Percentiles rank a stretch among this genome's conserved stretches.
Evolutionary conservation across 2,797 vertebrate species (phyloP).

Genomic region (Cephalopachus bancanus): DNA sequence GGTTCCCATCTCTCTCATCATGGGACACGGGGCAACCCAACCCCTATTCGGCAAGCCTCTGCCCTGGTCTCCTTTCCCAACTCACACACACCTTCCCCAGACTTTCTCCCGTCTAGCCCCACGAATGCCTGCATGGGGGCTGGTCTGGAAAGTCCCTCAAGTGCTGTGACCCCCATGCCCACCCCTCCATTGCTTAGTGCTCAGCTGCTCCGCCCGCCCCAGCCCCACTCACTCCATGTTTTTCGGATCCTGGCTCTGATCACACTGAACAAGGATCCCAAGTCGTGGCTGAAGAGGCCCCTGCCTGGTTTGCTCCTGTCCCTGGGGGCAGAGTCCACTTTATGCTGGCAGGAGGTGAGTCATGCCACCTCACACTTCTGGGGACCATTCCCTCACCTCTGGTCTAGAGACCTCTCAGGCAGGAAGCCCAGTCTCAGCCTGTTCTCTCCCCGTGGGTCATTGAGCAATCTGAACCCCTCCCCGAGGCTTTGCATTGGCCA

Average conservation of each 20-base stretch:
- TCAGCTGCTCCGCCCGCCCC: neutral
- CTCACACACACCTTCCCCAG: neutral
- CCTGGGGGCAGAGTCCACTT: conserved; percentile 71
- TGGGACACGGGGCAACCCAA: neutral
- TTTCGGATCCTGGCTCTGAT: conserved; percentile 29
- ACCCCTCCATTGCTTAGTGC: too few relatives aligned
- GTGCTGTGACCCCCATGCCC: neutral
- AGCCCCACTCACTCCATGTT: conserved; percentile 74
- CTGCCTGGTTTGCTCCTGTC: neutral
- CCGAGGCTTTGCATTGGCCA: neutral
- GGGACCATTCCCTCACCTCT: conserved; percentile 15
- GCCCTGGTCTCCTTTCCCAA: neutral
- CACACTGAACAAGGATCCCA: conserved; percentile 47
- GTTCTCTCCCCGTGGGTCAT: neutral
- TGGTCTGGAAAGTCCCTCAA: too few relatives aligned
- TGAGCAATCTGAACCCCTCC: conserved; percentile 20
- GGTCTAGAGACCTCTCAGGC: conserved; percentile 37
- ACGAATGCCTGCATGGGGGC: too few relatives aligned
- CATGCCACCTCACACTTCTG: neutral
- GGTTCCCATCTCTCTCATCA: neutral
- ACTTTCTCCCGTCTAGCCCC: neutral
- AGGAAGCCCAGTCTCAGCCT: neutral
- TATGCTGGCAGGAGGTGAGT: conserved; percentile 69
- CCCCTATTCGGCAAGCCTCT: neutral
- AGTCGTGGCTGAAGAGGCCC: neutral